Base-by-base conservation (phyloP, 1,140 invertebrate genomes). In the Drosophila pachea region DNA sequence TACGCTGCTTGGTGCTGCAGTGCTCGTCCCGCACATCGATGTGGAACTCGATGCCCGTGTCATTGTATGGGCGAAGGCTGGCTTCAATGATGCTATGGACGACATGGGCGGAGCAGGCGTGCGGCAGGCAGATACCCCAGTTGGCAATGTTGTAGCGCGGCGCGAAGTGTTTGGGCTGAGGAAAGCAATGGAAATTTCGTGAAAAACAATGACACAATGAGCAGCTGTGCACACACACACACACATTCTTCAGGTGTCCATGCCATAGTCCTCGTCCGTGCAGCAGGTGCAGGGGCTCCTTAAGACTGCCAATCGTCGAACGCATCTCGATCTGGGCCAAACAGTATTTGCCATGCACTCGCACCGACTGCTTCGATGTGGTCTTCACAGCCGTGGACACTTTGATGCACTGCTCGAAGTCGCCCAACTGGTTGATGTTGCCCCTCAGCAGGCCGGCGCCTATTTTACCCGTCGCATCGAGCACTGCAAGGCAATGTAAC, bases 401-500 rank as follows among this genome's bases (percentile, higher is more conserved):
- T 11, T 88, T 90, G 38, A 93, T 89, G 76, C 94, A 94, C 88
- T 94, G 91, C 82, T 94, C 93, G 83, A 93, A 94, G 88, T 94
- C 93, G 36, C 94, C 94, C 11, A 94, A 81, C 79, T 94, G 93
- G 88, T 94, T 93, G 31, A 92, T 91, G 86, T 94, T 94, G 62
- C 94, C 94, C 59, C 92, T 91, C 8, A 94, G 88, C 22, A 94
- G 74, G 12, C 93, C 93, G 48, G 93, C 91, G 50, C 93, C 92
- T 42, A 94, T 91, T 81, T 94, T 94, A 11, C 92, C 94, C 22
- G 92, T 92, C 2, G 94, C 91, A 88, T 95, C 94, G 61, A 93
- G 87, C 93, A 95, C 83, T 86, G 59, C 45, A 68, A 11, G 8
- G 32, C 5, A 16, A 16, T 3, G 35, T 36, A 4, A 9, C 35